Conservation (phyloP, 2,888 invertebrate genomes). For the Cheilosia urbana region DNA sequence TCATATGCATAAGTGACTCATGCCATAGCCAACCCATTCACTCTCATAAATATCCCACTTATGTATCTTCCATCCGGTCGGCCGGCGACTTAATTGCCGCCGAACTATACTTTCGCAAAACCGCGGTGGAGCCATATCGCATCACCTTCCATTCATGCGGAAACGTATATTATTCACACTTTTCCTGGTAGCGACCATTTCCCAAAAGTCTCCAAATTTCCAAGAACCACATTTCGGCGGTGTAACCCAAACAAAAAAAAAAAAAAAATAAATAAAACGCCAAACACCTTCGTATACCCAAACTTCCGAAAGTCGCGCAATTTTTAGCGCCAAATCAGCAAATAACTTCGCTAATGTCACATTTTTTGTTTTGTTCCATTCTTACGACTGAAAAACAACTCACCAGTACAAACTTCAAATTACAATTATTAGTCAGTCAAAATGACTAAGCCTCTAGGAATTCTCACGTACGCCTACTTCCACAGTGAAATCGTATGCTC, state of each 20-base stretch:
- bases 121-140: neutral
- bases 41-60: no score
- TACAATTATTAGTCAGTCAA: constrained; percentile 20
- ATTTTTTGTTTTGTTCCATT: neutral
- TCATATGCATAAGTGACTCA: no score
- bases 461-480: constrained; percentile 10
- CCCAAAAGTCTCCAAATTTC: neutral
- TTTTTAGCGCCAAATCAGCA: no score
- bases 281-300: no score
- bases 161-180: neutral
- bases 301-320: no score
- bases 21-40: no score
- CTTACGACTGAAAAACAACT: constrained; percentile 14
- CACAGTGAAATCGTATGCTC: constrained; percentile 32
- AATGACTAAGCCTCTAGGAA: constrained; percentile 36
- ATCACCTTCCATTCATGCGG: neutral
- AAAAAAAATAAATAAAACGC: no score
- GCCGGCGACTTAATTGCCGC: no score
- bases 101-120: no score
- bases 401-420: constrained; percentile 21
- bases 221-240: neutral
- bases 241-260: neutral
- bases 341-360: no score
- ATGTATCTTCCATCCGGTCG: no score
- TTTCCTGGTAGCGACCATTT: constrained; percentile 1